Evolutionary conservation across 2,888 invertebrate species (phyloP).

Genomic region (Cactoblastis cactorum): DNA sequence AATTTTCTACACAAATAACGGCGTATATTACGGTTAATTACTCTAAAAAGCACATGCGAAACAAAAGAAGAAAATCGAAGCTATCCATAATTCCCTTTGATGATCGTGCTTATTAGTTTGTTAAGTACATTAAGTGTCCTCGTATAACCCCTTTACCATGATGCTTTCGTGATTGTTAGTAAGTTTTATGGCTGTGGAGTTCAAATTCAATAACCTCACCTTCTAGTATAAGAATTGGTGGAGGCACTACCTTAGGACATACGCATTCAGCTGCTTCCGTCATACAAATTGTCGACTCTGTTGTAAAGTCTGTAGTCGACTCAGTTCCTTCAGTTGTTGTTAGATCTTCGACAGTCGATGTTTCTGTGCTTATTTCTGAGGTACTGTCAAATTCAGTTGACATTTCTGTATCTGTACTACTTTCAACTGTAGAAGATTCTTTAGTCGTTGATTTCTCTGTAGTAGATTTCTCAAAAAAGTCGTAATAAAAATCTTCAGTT

Average conservation of each 20-base stretch:
- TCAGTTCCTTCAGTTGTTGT: slow-evolving; percentile 30
- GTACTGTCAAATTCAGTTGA: slow-evolving; percentile 25
- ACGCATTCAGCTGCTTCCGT: slow-evolving; percentile 49
- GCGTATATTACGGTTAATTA: not conserved
- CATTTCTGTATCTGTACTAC: slow-evolving; percentile 16
- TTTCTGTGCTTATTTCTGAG: slow-evolving; percentile 28
- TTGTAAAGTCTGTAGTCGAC: slow-evolving; percentile 39
- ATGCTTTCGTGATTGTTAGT: slow-evolving; percentile 65
- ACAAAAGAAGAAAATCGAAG: not conserved
- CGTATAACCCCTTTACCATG: slow-evolving; percentile 40
- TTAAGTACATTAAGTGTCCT: slow-evolving; percentile 41
- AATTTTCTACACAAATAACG: slow-evolving; percentile 22
- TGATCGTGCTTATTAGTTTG: slow-evolving; percentile 56
- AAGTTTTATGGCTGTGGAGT: slow-evolving; percentile 60
- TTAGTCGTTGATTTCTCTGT: slow-evolving; percentile 21
- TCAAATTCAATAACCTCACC: slow-evolving; percentile 81
- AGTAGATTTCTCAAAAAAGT: slow-evolving; percentile 40
- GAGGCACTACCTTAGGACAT: slow-evolving; percentile 72
- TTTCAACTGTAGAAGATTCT: slow-evolving; percentile 18
- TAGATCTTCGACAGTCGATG: slow-evolving; percentile 20
- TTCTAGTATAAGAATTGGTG: slow-evolving; percentile 91
- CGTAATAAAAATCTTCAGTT: slow-evolving; percentile 61
- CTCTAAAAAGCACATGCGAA: slow-evolving; percentile 40
- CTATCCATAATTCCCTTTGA: slow-evolving; percentile 14
- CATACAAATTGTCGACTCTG: slow-evolving; percentile 40